A percentile compares a stretch with the other conserved stretches of the same genome.
Conservation (phyloP, 2,113 vertebrate genomes). For the Phylloscopus whistleri region DNA sequence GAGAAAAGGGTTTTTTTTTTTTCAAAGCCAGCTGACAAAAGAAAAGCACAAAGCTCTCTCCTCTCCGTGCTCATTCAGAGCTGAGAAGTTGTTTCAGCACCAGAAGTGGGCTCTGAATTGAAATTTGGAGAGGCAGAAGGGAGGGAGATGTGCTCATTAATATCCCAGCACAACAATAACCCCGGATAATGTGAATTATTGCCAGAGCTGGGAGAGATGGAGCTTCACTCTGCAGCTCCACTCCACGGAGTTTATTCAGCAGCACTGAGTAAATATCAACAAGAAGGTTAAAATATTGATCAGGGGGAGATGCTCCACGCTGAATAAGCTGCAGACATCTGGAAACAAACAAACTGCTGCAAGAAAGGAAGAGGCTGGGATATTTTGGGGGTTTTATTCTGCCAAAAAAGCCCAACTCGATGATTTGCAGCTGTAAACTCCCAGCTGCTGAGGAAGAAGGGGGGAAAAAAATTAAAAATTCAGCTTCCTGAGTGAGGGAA, state of each 20-base stretch:
- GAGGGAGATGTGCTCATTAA: constrained; percentile 37
- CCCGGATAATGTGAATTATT: constrained; percentile 42
- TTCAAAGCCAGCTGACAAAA: neutral
- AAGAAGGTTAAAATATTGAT: constrained; percentile 65
- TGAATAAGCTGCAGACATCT: constrained; percentile 32
- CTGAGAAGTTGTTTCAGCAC: neutral
- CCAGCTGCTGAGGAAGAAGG: neutral
- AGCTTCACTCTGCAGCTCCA: constrained; percentile 25
- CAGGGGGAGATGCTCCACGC: constrained; percentile 29
- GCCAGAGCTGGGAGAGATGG: constrained; percentile 19
- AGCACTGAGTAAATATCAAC: constrained; percentile 54
- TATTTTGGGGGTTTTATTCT: neutral
- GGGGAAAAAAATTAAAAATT: neutral
- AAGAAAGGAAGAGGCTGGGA: neutral
- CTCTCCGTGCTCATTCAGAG: constrained; percentile 13
- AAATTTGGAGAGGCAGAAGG: neutral
- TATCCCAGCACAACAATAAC: constrained; percentile 35
- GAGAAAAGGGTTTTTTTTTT: neutral
- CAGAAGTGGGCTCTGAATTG: neutral
- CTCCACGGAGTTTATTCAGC: constrained; percentile 30
- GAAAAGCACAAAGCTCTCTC: neutral
- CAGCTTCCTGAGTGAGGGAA: neutral
- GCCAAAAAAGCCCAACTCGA: neutral
- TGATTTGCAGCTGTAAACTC: constrained; percentile 3
- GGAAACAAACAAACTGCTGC: constrained; percentile 41